Evolutionary conservation across 2,888 invertebrate species (phyloP), one percentile per base, ranked within the genome.

Genomic region (Anthrax anthrax): DNA sequence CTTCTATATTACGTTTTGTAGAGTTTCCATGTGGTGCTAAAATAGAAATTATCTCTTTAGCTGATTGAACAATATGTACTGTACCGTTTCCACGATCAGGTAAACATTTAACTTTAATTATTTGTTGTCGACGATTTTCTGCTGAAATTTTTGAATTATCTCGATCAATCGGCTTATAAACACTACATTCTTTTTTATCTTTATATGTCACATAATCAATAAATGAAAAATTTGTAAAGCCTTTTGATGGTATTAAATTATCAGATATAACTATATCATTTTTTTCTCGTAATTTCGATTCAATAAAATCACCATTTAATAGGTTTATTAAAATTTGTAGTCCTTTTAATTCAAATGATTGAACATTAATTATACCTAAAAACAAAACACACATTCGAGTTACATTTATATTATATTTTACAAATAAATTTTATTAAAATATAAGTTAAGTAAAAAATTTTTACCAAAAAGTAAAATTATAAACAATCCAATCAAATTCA

Each of bases 1-100:
- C 80, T 18, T 77, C 76, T 55, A 77, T 77, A 19, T 72, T 72
- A 36, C 78, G 75, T 51, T 81, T 76, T 3, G 67, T 67, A 0
- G 61, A 60, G 50, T 65, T 67, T 1, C 66, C 67, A 18, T 64
- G 52, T 1, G 67, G 65, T 37, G 65, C 61, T 0, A 69, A 51
- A 5, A 69, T 51, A 3, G 54, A 53, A 1, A 65, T 55, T 37
- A 66, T 63, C 1, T 68, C 67, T 46, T 65, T 63, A 19, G 60
- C 56, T 13, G 57, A 58, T 3, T 56, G 53, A 49, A 65, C 60
- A n/a, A 67, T 55, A 1, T 60, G 58, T 5, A 67, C 46, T 0
- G 56, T 56, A 1, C 54, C 51, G 27, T 58, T 56, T 5, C 49
- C 52, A 5, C 39, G 44, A 6, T 55, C 54, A 16, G 61, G 58